A percentile compares a stretch with the other conserved stretches of the same genome.
Evolutionary conservation across 92 coral and sea anemone genomes (phyloP).

Genomic region (Paragorgia papillata): DNA sequence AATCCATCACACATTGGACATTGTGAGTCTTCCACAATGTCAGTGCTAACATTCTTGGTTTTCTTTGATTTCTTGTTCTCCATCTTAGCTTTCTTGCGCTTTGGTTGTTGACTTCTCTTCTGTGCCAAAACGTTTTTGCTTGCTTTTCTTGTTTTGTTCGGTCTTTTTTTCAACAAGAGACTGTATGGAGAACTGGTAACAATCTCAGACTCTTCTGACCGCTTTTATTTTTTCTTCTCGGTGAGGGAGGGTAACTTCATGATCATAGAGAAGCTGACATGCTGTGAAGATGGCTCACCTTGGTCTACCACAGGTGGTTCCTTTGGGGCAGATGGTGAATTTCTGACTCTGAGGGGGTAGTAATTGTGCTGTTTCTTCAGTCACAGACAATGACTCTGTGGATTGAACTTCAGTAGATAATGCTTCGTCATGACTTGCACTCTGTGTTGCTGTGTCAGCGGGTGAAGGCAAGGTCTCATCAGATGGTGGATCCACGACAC

Average conservation of each 20-base stretch:
- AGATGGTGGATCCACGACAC: slow-evolving; percentile 2
- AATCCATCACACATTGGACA: too few relatives aligned
- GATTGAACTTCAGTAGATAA: not conserved
- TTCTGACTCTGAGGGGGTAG: not conserved
- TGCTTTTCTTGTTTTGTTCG: not conserved
- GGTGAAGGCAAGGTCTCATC: not conserved
- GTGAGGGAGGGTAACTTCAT: too few relatives aligned
- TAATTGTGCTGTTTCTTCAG: not conserved
- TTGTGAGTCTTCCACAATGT: too few relatives aligned
- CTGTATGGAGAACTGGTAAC: not conserved
- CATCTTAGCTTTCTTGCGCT: too few relatives aligned
- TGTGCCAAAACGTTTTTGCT: not conserved
- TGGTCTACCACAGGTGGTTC: not conserved
- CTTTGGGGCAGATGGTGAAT: not conserved
- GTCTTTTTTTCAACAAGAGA: too few relatives aligned
- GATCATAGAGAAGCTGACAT: slow-evolving; percentile 4
- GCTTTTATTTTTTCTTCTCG: not conserved
- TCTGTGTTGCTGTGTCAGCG: too few relatives aligned
- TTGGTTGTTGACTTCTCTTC: too few relatives aligned
- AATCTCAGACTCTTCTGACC: slow-evolving; percentile 18
- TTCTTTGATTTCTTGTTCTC: too few relatives aligned
- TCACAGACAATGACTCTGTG: not conserved
- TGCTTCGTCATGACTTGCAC: slow-evolving; percentile 11
- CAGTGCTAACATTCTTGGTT: too few relatives aligned
- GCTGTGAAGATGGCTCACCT: not conserved